Evolutionary conservation across 2,113 vertebrate species (phyloP).

Genomic region (Muntiacus reevesi): DNA sequence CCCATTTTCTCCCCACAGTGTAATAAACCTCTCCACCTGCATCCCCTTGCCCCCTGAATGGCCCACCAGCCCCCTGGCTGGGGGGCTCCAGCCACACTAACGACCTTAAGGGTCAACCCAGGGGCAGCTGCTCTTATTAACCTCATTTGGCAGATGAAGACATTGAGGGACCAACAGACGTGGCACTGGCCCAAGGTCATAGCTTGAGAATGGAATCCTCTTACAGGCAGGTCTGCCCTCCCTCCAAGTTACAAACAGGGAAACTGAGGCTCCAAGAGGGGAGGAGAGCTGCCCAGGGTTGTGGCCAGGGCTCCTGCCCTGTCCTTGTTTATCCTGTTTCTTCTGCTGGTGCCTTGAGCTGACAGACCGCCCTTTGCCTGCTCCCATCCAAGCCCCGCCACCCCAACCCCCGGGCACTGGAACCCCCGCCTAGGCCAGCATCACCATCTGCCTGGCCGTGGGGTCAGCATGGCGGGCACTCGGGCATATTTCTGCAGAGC

Average conservation of each 20-base stretch:
- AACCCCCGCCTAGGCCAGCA: neutral
- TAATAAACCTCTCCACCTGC: too few relatives aligned
- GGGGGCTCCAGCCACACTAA: neutral
- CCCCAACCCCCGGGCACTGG: fast-evolving
- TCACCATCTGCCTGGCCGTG: fast-evolving
- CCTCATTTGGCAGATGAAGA: neutral
- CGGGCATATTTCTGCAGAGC: neutral
- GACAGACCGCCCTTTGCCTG: neutral
- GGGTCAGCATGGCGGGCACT: fast-evolving
- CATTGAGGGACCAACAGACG: neutral
- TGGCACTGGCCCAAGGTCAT: too few relatives aligned
- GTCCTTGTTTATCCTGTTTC: neutral
- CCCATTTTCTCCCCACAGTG: neutral
- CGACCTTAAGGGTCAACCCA: fast-evolving
- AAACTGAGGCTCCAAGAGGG: neutral
- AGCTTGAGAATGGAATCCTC: neutral
- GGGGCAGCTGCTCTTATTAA: neutral
- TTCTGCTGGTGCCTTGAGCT: neutral
- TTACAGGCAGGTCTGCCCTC: neutral
- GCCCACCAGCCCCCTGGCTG: neutral
- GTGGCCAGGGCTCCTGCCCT: neutral
- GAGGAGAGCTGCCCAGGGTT: neutral
- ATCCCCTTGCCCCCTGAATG: neutral
- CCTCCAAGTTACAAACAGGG: neutral
- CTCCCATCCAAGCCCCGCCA: too few relatives aligned